Base-by-base conservation (phyloP, 2,888 invertebrate genomes). In the Trachelus stipa region DNA sequence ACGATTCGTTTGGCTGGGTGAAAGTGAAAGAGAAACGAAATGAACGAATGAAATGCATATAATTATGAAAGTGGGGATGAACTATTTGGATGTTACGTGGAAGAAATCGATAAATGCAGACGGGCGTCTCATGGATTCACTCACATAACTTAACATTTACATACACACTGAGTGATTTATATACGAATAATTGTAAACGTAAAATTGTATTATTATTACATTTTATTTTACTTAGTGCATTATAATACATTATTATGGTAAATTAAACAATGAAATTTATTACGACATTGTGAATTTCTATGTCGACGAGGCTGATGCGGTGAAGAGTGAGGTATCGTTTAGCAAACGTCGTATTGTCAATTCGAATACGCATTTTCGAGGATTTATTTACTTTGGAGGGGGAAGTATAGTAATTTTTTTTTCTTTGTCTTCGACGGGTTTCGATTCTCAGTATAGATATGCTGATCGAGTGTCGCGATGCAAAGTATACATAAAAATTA, bases 161-260 rank as follows among this genome's bases (percentile, higher is more conserved):
- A 73, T 73, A 82, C 78, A 82, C 80, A 79, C 75, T 79, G 77
- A 77, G 69, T 74, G 74, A 77, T 77, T 77, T 74, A 74, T 77
- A 73, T 31, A 68, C 77, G 79, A 82, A 79, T 84, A 87, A 87
- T 83, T 87, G 85, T 87, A 86, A 86, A 86, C 82, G 83, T 80
- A 79, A 83, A 85, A 86, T 85, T 88, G 87, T 89, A 88, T 85
- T 87, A 87, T 86, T 85, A 83, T 85, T 86, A 87, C 80, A 79
- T 80, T 85, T 85, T 82, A 84, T 85, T 87, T 87, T 86, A 86
- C 82, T 83, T 86, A 86, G 84, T 80, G 80, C 82, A 84, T 85
- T 81, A 80, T 79, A 81, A 81, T 81, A 84, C 84, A 85, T 85
- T 83, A 86, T 75, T 83, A 82, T 83, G 79, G 82, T 87, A 85